Evolutionary conservation across 2,113 vertebrate species (phyloP), one percentile per base, ranked within the genome.

Genomic region (Ciconia stormi): DNA sequence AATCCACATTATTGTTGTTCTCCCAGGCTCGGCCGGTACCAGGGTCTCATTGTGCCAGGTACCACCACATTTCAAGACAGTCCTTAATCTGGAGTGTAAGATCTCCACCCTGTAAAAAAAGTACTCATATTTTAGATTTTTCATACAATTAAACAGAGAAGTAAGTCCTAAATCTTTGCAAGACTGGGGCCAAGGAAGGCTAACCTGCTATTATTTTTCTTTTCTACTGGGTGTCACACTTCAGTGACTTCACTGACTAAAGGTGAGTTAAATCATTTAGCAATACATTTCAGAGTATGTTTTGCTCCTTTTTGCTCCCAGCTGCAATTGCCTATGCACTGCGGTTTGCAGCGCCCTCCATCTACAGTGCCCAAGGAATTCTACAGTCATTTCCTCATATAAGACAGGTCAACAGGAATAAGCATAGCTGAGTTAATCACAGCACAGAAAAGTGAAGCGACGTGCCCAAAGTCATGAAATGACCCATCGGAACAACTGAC

Each of bases 261-360:
- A 97, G 82, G 63, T 79, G 87, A 95, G 66, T 79, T 49, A 94
- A 97, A 73, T 65, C 49, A 94, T 72, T 80, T 53, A 95, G 66
- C 61, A 78, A 36, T 65, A 85, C 58, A 89, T 71, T 95, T 95
- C 62, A 27, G 58, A n/a, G 87, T 30, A 92, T 59, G 52, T 94
- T 92, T 90, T 67, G 30, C 23, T 91, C 72, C 83, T 34, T 97
- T 95, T 93, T 92, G 56, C 86, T 89, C 92, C n/a, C 38, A 69
- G 47, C 58, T 94, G 86, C 46, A 32, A 58, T 34, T 91, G 74
- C 44, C 53, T 77, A 36, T 27, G 92, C 53, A 53, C 59, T 34
- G 73, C 0, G 0, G 18, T 29, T 83, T 78, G 32, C 72, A 92
- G 66, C 77, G 52, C 40, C 58, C 66, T 85, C 59, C 59, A 61